Evolutionary conservation across 2,888 invertebrate genomes (phyloP), one percentile per base, ranked within the genome.

Genomic region (Poecilus cupreus): DNA sequence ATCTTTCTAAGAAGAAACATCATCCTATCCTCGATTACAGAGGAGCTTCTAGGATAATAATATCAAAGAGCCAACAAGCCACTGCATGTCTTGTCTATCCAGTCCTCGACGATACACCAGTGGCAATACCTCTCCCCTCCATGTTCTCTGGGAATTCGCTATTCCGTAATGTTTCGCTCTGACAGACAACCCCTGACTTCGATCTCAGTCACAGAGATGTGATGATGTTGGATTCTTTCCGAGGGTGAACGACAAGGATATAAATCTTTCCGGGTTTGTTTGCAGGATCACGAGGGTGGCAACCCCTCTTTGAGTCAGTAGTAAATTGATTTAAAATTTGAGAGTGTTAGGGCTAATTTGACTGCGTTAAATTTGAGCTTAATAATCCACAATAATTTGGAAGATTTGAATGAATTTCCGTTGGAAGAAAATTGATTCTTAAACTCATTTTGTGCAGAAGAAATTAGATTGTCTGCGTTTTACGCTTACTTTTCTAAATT

Each of bases 201-300:
- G 24, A 11, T 43, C 3, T 43, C 13, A 11, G 11, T 13, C 43
- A n/a, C 60, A 13, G 43, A 26, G 20, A 54, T 54, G 60, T 60
- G 60, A 60, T 60, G 60, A 60, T 60, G 60, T 22, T 24, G n/a
- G 26, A 60, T 60, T 60, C 60, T 60, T 60, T 26, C 24, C 24
- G 60, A 60, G 60, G 60, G 60, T 60, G 60, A 60, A 60, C 60
- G 60, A 60, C 60, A 60, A 60, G 60, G 60, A 60, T 24, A 60
- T 60, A 60, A 60, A 60, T 60, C 60, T 60, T 32, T 60, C 60
- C 5, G 60, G 60, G 60, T 24, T 60, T 60, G 60, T 60, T 60
- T 60, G 60, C 60, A 26, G 60, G 60, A 60, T 60, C 60, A 60
- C 26, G 60, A 60, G 60, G 60, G 60, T 26, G 24, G 13, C 22